Base-by-base conservation (phyloP, 2,888 invertebrate genomes). In the Trichogramma evanescens region DNA sequence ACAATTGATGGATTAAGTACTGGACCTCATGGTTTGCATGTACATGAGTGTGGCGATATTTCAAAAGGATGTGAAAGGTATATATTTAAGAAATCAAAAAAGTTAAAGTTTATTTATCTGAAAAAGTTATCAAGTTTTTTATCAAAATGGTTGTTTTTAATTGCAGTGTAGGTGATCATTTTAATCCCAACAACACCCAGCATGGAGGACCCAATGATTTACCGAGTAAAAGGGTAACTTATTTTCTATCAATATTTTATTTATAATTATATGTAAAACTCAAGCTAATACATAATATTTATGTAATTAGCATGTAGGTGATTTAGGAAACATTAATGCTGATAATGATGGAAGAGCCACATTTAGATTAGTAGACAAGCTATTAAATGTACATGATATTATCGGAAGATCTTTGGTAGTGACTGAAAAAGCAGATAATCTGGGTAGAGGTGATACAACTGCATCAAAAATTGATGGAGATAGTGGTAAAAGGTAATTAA, bases 341-440 rank as follows among this genome's bases (percentile, higher is more conserved):
- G 82, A 83, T 68, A 72, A 79, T n/a, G 76, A 79, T 67, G 89
- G 89, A 0, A 79, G 89, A 69, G 84, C 87, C 41, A 80, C 80
- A 60, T 90, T 91, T 73, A 80, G 87, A 63, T 80, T 86, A 67
- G 80, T 83, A 63, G 84, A 87, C 72, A 76, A 71, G 6, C 66
- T 82, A 26, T 66, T 91, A 6, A 83, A 89, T 76, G 83, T 94
- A 50, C 81, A 82, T 67, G 87, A 90, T 54, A 83, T 91, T 44
- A 88, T 91, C 66, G 91, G 91, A 0, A 82, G 93, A 56, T 89
- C 93, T 0, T 79, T 93, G 50, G 89, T 90, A 0, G 80, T 94
- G 4, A 86, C 87, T 0, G 83, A 84, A 63, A 73, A 80, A 0
- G 69, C 77, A 0, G 87, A 88, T 67, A 87, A 88, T 71, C 71